phyloP scores from a whole-genome alignment of 2,113 vertebrate genomes.

The Vidua macroura region DNA sequence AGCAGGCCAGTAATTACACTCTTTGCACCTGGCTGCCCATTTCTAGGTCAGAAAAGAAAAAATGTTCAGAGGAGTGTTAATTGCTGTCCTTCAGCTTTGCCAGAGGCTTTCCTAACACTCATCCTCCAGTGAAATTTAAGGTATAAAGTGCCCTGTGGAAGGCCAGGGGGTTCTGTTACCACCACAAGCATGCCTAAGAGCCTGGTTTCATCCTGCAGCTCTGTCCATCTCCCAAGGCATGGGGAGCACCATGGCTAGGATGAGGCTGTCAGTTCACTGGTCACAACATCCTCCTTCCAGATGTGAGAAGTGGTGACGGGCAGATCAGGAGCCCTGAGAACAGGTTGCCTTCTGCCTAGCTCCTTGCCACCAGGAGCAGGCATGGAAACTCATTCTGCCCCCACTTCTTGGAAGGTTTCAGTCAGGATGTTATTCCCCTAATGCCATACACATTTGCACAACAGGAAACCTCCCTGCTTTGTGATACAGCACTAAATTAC shows the following conservation, averaged over 20 bases:
- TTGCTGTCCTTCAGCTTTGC: background rate
- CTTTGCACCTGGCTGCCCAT: background rate
- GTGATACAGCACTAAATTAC: background rate
- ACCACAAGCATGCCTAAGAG: background rate
- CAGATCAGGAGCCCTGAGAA: background rate
- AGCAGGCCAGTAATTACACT: background rate
- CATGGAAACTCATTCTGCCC: background rate
- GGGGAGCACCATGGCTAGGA: background rate
- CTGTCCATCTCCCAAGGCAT: background rate
- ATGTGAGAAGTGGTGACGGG: background rate
- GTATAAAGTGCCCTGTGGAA: background rate
- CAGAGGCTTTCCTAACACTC: background rate
- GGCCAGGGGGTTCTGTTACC: background rate
- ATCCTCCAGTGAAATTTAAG: background rate
- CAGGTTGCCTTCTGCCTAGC: background rate
- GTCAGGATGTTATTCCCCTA: background rate
- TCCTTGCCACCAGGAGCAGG: background rate
- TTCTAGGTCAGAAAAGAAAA: background rate
- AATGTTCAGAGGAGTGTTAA: background rate
- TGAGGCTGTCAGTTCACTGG: background rate
- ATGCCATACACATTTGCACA: background rate
- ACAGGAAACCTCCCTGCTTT: background rate
- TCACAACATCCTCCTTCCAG: background rate
- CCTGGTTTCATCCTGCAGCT: background rate
- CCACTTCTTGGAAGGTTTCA: background rate